Conservation (phyloP, 2,113 vertebrate species). For the Merops nubicus region DNA sequence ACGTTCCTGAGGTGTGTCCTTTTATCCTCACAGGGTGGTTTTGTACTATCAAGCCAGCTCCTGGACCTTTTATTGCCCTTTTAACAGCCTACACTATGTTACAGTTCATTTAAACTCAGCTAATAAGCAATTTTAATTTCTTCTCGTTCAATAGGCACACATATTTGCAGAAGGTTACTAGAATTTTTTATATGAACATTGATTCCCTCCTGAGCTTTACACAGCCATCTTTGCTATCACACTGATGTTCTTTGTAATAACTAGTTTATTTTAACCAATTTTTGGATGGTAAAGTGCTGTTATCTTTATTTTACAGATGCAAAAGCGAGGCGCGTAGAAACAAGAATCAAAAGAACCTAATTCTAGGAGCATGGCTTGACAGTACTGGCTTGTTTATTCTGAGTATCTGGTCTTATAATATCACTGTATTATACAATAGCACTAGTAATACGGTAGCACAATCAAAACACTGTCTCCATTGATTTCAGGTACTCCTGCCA, state of each 20-base stretch:
- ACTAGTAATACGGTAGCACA: background rate
- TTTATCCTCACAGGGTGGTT: background rate
- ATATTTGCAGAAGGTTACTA: background rate
- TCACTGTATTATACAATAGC: background rate
- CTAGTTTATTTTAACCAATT: background rate
- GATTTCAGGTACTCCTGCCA: background rate
- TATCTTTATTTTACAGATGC: background rate
- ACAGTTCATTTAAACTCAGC: background rate
- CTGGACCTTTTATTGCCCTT: background rate
- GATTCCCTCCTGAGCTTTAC: background rate
- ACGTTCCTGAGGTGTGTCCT: background rate
- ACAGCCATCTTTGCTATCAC: background rate
- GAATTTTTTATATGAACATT: background rate
- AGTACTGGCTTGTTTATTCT: background rate
- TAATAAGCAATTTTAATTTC: background rate
- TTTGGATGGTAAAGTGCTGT: background rate
- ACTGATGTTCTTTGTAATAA: background rate
- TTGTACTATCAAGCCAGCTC: background rate
- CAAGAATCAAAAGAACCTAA: background rate
- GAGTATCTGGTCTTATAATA: background rate
- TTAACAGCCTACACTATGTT: background rate
- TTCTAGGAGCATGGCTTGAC: background rate
- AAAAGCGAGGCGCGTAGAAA: background rate
- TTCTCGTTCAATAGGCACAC: background rate
- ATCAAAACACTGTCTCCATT: background rate